Evolutionary conservation across 2,888 invertebrate genomes (phyloP).

Genomic region (Drosophila rellima): DNA sequence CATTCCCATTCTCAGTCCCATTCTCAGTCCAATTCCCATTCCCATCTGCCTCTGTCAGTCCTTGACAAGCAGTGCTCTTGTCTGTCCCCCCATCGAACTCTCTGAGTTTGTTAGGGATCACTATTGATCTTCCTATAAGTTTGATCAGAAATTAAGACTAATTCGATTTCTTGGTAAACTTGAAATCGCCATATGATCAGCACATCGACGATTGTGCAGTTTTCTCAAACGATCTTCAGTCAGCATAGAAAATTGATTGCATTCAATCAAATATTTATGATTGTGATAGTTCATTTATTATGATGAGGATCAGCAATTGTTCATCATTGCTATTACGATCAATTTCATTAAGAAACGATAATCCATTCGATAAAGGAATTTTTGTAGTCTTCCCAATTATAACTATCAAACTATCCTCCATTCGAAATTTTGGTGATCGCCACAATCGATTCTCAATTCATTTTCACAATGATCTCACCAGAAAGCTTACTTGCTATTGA

Average conservation of each 20-base stretch:
- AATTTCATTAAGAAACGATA: not conserved
- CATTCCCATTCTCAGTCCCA: conserved; percentile 18
- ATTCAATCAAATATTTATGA: too few species aligned
- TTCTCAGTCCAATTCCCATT: conserved; percentile 31
- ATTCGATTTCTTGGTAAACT: not conserved
- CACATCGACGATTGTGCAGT: not conserved
- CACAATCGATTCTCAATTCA: not conserved
- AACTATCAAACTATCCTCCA: too few species aligned
- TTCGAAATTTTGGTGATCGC: too few species aligned
- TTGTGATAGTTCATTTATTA: too few species aligned
- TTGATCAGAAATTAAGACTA: conserved; percentile 3
- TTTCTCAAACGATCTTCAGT: not conserved
- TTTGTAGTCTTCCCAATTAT: not conserved
- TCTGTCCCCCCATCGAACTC: not conserved
- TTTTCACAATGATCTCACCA: not conserved
- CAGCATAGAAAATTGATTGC: not conserved
- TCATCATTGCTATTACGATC: too few species aligned
- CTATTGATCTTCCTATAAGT: not conserved
- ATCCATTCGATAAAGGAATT: not conserved
- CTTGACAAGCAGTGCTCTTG: conserved; percentile 27
- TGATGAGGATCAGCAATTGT: not conserved
- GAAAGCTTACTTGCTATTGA: conserved; percentile 31
- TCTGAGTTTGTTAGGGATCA: not conserved
- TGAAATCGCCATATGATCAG: conserved; percentile 1
- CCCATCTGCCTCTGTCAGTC: conserved; percentile 38